These are phyloP conservation scores for Vulpes lagopus DNA, from an alignment of 2,113 vertebrate species.

Conservation along the genomic window DNA sequence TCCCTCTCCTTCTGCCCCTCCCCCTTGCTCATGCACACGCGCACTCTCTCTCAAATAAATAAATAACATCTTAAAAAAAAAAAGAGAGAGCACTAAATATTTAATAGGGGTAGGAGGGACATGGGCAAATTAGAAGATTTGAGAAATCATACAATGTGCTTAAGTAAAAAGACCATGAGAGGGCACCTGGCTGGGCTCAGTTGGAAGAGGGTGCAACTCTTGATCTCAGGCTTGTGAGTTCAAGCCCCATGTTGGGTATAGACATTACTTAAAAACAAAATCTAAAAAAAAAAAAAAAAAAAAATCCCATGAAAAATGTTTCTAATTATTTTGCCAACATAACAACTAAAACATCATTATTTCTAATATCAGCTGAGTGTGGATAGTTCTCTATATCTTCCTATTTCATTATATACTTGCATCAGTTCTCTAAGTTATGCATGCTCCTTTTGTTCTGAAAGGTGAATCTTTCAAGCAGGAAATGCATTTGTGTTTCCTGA, in stretches of 20 bases:
- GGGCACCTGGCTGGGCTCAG: neutral
- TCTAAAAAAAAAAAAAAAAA: neutral
- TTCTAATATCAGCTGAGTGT: neutral
- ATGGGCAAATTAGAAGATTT: neutral
- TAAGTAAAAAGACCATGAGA: neutral
- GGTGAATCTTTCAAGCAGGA: constrained; percentile 18
- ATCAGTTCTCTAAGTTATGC: neutral
- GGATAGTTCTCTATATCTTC: neutral
- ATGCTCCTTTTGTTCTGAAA: constrained; percentile 14
- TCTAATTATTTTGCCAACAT: constrained; percentile 12
- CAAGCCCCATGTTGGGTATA: neutral
- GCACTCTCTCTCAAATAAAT: neutral
- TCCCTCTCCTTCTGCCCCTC: neutral
- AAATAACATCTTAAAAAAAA: neutral
- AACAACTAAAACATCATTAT: constrained; percentile 46
- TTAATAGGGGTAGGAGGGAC: neutral
- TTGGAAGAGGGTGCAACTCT: neutral
- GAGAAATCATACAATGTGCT: constrained; percentile 40
- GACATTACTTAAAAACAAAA: neutral
- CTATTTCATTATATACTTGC: neutral
- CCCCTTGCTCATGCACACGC: neutral
- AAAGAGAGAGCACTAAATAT: neutral
- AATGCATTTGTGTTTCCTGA: constrained; percentile 32
- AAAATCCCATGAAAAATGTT: neutral
- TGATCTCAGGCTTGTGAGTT: neutral